Conservation (phyloP, 2,888 invertebrate genomes). For the Apotomis betuletana region DNA sequence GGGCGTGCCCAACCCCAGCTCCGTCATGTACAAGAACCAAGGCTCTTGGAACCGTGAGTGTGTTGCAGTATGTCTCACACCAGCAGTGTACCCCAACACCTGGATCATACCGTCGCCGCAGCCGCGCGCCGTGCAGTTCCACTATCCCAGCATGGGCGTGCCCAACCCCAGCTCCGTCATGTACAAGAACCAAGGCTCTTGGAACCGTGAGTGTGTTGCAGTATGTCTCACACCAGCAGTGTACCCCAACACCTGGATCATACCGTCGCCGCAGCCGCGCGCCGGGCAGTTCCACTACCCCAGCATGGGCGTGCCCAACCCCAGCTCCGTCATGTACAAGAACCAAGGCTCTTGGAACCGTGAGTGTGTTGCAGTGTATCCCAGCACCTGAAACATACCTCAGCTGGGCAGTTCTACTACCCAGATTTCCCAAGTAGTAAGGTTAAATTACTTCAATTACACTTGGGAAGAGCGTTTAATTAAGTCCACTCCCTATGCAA, state of each 20-base stretch:
- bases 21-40: conserved; percentile 54
- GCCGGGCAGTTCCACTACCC: conserved; percentile 69
- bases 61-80: background rate
- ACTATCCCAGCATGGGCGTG: conserved; percentile 59
- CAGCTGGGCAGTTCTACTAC: too few species aligned
- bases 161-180: conserved; percentile 56
- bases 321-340: conserved; percentile 58
- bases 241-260: too few species aligned
- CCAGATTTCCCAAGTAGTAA: too few species aligned
- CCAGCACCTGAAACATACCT: too few species aligned
- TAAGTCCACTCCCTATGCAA: too few species aligned
- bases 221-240: too few species aligned
- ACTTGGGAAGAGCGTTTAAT: too few species aligned
- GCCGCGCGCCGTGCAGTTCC: conserved; percentile 63
- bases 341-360: too few species aligned
- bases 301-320: conserved; percentile 50
- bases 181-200: conserved; percentile 48
- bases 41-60: too few species aligned
- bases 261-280: conserved; percentile 50
- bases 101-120: conserved; percentile 37
- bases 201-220: background rate
- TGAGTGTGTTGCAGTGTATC: too few species aligned
- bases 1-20: conserved; percentile 52
- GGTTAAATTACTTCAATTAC: too few species aligned
- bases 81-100: too few species aligned